These are phyloP conservation scores for Steromphala cineraria DNA, from an alignment of 2,888 invertebrate genomes.

Conservation along the genomic window DNA sequence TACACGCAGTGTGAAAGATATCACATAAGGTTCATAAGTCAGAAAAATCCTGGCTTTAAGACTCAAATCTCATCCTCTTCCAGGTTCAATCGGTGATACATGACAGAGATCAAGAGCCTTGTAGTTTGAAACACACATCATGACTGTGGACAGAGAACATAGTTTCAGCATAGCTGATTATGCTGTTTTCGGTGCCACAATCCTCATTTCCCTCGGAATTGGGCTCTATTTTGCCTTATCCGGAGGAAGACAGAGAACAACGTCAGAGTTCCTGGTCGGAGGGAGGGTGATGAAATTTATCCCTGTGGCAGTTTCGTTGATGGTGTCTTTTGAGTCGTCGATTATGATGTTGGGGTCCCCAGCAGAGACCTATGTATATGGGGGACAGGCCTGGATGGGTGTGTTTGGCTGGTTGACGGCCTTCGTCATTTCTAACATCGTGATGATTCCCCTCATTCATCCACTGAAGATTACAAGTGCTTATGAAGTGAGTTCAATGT, in stretches of 20 bases:
- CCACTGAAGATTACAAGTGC: constrained; percentile 59
- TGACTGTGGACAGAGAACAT: constrained; percentile 21
- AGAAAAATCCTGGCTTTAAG: no score
- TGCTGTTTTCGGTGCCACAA: constrained; percentile 47
- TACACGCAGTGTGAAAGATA: no score
- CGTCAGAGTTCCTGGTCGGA: constrained; percentile 53
- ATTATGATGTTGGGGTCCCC: constrained; percentile 64
- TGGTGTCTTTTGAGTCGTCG: constrained; percentile 64
- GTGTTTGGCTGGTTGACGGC: constrained; percentile 47
- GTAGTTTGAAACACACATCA: not conserved
- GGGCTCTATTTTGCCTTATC: constrained; percentile 50
- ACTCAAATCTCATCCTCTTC: no score
- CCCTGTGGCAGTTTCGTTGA: constrained; percentile 59
- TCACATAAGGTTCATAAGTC: no score
- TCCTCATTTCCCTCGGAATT: constrained; percentile 54
- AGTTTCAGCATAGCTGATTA: constrained; percentile 46
- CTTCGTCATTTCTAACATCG: constrained; percentile 42
- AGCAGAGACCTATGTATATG: constrained; percentile 61
- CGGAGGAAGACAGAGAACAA: constrained; percentile 40
- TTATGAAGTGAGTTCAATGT: constrained; percentile 50
- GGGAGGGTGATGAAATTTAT: constrained; percentile 53
- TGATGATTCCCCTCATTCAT: constrained; percentile 54
- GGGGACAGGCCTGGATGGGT: constrained; percentile 46
- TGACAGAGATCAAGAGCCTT: no score
- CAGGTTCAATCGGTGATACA: no score